phyloP scores from a whole-genome alignment of 2,888 invertebrate species.

The Sinohyriopsis cumingii region DNA sequence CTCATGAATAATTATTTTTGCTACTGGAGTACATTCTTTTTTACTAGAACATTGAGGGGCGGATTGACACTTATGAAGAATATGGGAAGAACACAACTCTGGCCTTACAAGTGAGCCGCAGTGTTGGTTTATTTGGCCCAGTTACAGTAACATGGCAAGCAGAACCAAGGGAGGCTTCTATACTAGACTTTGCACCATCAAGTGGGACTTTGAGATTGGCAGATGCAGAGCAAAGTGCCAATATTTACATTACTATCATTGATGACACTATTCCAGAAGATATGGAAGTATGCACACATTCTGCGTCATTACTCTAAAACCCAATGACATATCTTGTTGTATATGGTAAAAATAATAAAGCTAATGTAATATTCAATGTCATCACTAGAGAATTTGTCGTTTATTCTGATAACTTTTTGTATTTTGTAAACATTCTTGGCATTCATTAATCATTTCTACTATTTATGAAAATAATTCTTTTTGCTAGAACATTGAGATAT shows the following conservation, averaged over 20 bases:
- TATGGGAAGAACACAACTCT: conserved; percentile 55
- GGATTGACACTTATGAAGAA: conserved; percentile 67
- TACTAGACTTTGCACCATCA: conserved; percentile 59
- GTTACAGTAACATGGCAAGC: conserved; percentile 66
- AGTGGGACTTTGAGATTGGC: conserved; percentile 60
- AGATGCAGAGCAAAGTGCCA: conserved; percentile 51
- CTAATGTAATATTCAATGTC: no score
- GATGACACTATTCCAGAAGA: conserved; percentile 64
- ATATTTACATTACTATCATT: conserved; percentile 58
- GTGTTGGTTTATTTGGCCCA: conserved; percentile 59
- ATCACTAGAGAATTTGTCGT: no score
- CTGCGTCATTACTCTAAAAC: neutral
- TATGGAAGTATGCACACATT: conserved; percentile 58
- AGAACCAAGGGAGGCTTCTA: conserved; percentile 57
- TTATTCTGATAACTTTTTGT: no score
- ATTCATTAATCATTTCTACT: no score
- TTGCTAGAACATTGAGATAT: no score
- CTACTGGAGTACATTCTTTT: conserved; percentile 2
- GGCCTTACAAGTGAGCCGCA: conserved; percentile 50
- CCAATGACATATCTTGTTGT: neutral
- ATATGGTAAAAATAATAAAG: no score
- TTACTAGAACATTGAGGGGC: conserved; percentile 64
- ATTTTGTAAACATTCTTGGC: no score
- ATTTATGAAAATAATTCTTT: no score
- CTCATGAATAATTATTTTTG: neutral